These are phyloP conservation scores for Harmothoe impar DNA, from an alignment of 2,888 invertebrate species.

Conservation along the genomic window DNA sequence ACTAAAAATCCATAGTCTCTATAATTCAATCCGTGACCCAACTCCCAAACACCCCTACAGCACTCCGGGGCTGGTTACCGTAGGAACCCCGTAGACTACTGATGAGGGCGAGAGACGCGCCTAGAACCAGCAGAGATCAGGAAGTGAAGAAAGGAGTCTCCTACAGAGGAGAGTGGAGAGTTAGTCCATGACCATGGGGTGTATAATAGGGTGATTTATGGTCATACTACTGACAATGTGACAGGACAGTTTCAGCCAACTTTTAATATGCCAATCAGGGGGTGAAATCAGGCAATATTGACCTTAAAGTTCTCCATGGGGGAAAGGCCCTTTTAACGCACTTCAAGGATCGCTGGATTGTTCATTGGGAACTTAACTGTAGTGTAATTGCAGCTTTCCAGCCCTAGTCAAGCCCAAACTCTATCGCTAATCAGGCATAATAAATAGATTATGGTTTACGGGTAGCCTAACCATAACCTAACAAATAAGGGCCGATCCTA, in stretches of 20 bases:
- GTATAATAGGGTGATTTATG: not conserved
- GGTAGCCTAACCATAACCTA: too few species aligned
- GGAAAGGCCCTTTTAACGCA: too few species aligned
- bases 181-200: not conserved
- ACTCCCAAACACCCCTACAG: not conserved
- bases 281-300: not conserved
- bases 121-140: slow-evolving; percentile 3
- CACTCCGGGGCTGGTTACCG: not conserved
- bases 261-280: not conserved
- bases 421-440: too few species aligned
- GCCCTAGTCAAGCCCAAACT: too few species aligned
- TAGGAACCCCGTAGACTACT: not conserved
- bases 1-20: slow-evolving; percentile 18
- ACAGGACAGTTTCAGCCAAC: too few species aligned
- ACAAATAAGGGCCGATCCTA: too few species aligned
- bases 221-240: not conserved
- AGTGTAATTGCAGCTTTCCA: too few species aligned
- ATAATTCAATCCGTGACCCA: slow-evolving; percentile 54
- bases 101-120: not conserved
- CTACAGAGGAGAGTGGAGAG: not conserved
- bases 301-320: too few species aligned
- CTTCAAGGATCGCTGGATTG: too few species aligned
- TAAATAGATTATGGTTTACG: too few species aligned
- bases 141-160: not conserved
- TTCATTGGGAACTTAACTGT: too few species aligned